Conservation (phyloP, 2,113 vertebrate genomes). For the Malurus alboscapulatus region DNA sequence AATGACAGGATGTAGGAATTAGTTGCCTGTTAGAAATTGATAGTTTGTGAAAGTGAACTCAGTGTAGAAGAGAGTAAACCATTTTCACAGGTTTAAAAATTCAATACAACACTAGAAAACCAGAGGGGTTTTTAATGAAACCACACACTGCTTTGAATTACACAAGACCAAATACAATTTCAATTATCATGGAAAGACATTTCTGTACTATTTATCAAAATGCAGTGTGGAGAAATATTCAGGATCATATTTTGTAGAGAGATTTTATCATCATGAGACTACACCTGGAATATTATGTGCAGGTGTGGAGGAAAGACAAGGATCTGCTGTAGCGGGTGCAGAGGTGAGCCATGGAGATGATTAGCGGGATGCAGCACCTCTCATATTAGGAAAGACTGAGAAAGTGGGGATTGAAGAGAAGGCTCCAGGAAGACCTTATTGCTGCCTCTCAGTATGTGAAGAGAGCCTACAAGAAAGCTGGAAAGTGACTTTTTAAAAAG, state of each 20-base stretch:
- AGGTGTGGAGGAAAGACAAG: not conserved
- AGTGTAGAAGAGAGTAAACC: not conserved
- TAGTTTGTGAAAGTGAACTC: not conserved
- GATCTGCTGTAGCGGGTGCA: not conserved
- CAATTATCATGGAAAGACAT: not conserved
- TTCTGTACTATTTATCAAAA: not conserved
- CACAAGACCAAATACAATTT: not conserved
- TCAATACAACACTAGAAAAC: not conserved
- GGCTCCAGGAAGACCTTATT: not conserved
- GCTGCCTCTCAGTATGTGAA: accelerated
- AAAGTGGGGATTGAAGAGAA: not conserved
- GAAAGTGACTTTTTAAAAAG: not conserved
- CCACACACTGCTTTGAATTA: not conserved
- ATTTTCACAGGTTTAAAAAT: not conserved
- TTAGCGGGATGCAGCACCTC: not conserved
- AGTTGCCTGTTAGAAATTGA: not conserved
- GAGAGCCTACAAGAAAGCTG: not conserved
- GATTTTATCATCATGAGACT: not conserved
- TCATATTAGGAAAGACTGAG: not conserved
- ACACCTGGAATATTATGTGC: not conserved
- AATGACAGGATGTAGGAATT: not conserved
- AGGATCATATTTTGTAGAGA: not conserved
- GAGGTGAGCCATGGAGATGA: not conserved
- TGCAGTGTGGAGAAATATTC: not conserved
- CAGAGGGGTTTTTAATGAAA: not conserved